phyloP scores from a whole-genome alignment of 2,113 vertebrate species.

The Lipophrys pholis region DNA sequence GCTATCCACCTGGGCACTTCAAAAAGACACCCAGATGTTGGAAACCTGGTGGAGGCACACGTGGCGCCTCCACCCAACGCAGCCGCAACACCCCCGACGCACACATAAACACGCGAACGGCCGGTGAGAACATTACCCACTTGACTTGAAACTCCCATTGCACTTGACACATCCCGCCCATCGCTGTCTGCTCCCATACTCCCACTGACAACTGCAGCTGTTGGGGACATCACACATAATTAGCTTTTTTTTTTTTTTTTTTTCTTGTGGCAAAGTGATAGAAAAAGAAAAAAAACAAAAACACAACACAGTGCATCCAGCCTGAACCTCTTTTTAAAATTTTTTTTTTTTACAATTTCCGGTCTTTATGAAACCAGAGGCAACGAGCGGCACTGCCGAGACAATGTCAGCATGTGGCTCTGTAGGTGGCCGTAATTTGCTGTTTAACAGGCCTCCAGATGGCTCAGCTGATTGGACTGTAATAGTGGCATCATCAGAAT shows the following conservation, averaged over 20 bases:
- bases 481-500: slow-evolving; percentile 52
- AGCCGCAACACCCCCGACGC: slow-evolving; percentile 16
- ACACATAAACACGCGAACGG: slow-evolving; percentile 22
- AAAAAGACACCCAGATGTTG: slow-evolving; percentile 82
- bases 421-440: slow-evolving; percentile 37
- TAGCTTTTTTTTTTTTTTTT: slow-evolving; percentile 28
- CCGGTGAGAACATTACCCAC: slow-evolving; percentile 68
- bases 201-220: slow-evolving; percentile 57
- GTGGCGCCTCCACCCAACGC: slow-evolving; percentile 3
- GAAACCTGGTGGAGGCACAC: slow-evolving; percentile 26
- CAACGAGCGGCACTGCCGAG: background rate
- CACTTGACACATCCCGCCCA: slow-evolving; percentile 62
- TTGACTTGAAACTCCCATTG: slow-evolving; percentile 66
- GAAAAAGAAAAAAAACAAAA: background rate
- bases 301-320: background rate
- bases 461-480: slow-evolving; percentile 53
- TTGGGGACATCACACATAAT: slow-evolving; percentile 41
- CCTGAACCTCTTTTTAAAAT: background rate
- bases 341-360: background rate
- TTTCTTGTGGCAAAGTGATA: slow-evolving; percentile 9
- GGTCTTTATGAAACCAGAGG: slow-evolving; percentile 9
- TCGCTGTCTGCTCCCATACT: slow-evolving; percentile 46
- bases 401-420: background rate
- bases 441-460: slow-evolving; percentile 59
- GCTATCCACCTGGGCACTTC: slow-evolving; percentile 76